phyloP scores from a whole-genome alignment of 92 coral and sea anemone species.

The Micromussa lordhowensis region DNA sequence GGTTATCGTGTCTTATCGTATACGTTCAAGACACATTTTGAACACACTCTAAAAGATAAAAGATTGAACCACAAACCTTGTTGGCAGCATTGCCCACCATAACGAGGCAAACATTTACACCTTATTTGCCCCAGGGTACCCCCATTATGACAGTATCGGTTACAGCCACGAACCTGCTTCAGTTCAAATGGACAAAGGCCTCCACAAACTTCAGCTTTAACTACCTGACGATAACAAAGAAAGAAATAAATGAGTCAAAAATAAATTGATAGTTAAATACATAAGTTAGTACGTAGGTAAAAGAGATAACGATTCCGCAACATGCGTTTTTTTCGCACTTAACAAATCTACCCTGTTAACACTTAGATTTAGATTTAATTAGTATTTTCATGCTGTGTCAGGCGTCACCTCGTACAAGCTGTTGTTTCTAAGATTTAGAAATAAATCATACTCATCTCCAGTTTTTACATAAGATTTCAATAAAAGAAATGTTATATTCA shows the following conservation, averaged over 20 bases:
- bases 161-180: conserved; percentile 21
- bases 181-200: conserved; percentile 34
- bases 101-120: conserved; percentile 14
- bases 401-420: background rate
- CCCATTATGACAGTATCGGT: conserved; percentile 34
- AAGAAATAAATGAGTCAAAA: no score
- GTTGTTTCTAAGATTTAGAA: background rate
- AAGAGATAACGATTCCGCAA: no score
- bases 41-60: background rate
- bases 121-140: conserved; percentile 13
- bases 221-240: conserved; percentile 3
- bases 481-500: background rate
- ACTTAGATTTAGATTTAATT: no score
- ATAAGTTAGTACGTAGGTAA: no score
- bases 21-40: no score
- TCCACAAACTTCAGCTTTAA: conserved; percentile 6
- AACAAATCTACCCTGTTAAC: no score
- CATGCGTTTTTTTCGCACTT: no score
- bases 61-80: conserved; percentile 11
- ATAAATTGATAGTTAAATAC: background rate
- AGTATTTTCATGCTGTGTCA: background rate
- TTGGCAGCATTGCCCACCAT: conserved; percentile 42
- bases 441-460: background rate
- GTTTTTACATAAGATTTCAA: background rate
- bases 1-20: no score